phyloP scores from a whole-genome alignment of 2,888 invertebrate genomes.

The Caenorhabditis sulstoni region DNA sequence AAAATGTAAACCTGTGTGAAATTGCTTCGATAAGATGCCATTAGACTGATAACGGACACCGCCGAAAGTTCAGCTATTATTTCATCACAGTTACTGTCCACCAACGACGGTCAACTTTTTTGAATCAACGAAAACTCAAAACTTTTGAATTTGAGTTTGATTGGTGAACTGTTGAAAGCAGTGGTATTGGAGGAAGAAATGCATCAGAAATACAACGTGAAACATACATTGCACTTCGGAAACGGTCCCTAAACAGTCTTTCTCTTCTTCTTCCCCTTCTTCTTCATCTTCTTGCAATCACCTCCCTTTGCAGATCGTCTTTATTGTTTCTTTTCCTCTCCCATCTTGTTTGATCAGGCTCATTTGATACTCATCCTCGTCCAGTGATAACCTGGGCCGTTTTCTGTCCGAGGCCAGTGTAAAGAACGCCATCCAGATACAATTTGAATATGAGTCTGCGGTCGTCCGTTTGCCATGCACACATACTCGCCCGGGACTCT shows the following conservation, averaged over 20 bases:
- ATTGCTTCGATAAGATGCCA: constrained; percentile 24
- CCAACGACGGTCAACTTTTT: constrained; percentile 18
- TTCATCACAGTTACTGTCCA: constrained; percentile 45
- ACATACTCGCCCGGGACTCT: constrained; percentile 41
- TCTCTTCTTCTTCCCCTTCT: no score
- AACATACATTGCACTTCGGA: no score
- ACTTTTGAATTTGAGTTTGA: no score
- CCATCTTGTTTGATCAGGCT: constrained; percentile 16
- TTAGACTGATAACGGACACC: constrained; percentile 30
- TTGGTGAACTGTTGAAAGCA: no score
- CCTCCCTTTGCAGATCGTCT: neutral
- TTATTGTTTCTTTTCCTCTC: neutral
- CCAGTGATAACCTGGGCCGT: constrained; percentile 17
- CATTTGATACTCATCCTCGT: constrained; percentile 1
- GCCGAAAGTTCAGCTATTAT: constrained; percentile 51
- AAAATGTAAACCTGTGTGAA: constrained; percentile 27
- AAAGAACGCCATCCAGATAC: constrained; percentile 1
- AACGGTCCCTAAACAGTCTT: no score
- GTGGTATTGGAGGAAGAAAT: no score
- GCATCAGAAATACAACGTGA: no score
- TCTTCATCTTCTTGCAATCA: no score
- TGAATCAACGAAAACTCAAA: neutral
- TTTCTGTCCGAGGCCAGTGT: neutral
- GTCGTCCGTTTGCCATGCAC: constrained; percentile 30
- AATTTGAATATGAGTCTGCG: constrained; percentile 13